A percentile compares a stretch with the other conserved stretches of the same genome.
phyloP scores from a whole-genome alignment of 2,113 vertebrate genomes.

The Cariama cristata region DNA sequence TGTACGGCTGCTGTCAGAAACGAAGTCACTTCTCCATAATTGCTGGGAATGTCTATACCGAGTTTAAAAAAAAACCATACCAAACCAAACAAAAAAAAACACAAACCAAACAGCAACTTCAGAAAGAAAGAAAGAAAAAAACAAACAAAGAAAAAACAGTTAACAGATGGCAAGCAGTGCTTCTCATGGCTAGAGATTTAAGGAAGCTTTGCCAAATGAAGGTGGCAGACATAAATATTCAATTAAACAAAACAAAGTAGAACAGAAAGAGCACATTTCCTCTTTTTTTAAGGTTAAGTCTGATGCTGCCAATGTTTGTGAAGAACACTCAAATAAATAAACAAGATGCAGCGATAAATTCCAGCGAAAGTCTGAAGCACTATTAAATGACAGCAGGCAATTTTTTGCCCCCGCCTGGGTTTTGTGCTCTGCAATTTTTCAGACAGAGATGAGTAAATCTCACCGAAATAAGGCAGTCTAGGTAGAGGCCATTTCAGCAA shows the following conservation, averaged over 20 bases:
- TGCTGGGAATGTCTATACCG: accelerated
- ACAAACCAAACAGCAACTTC: neutral
- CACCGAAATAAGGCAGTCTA: neutral
- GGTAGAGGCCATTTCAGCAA: neutral
- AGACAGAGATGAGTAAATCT: neutral
- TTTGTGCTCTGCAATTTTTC: neutral
- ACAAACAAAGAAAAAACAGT: neutral
- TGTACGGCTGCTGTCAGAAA: neutral
- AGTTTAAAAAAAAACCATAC: neutral
- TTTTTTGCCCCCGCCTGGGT: neutral
- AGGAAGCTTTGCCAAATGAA: neutral
- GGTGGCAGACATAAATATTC: neutral
- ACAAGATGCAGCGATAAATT: neutral
- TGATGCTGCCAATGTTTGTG: neutral
- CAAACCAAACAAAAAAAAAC: too few species aligned
- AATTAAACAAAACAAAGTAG: neutral
- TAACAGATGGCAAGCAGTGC: neutral
- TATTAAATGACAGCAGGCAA: neutral
- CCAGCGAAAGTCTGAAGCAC: accelerated
- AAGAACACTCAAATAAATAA: neutral
- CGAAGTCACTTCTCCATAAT: neutral
- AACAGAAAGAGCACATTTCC: neutral
- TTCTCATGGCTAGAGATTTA: neutral
- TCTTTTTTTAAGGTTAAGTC: neutral
- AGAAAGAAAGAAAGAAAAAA: neutral